Evolutionary conservation across 1,140 invertebrate genomes (phyloP), one percentile per base, ranked within the genome.

Genomic region (Coptotermes formosanus): DNA sequence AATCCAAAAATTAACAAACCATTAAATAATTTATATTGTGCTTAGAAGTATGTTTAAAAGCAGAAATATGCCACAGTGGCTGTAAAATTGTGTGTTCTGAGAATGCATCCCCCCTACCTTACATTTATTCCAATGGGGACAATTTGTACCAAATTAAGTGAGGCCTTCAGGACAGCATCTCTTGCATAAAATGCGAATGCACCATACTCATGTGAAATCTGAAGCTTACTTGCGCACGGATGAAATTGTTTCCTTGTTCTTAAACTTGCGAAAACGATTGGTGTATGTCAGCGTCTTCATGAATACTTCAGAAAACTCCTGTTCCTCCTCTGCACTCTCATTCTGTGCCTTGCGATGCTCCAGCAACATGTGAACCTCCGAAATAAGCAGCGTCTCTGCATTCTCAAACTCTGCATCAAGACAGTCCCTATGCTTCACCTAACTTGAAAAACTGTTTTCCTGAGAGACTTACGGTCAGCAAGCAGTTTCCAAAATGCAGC

Each of bases 281-380:
- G 98, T 98, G 89, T 99, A 99, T 83, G 97, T 98, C 7, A 98
- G 92, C 1, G 98, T 99, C 91, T 99, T 99, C 94, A 98, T 96
- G 89, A 99, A 99, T 32, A 99, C 98, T 91, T 99, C 98, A 0
- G 98, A 98, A 89, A 99, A 96, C 91, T 99, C 97, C 91, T 99
- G 98, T 90, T 99, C 98, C 88, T 99, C 99, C 90, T 99, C 99
- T 2, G 98, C 97, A 85, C 95, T 98, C 92, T 99, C 98, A 91
- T 99, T 99, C 91, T 99, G 98, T 59, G 96, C 95, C 92, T 99
- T 99, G 84, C 99, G 94, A 92, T 99, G 98, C 89, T 99, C 98
- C 87, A 99, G 91, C 86, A 99, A 92, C 96, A 99, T 98, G 89
- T 98, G 97, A 0, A 99, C 99, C 93, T 99, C 99, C 21, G 98